Conservation (phyloP, 1,140 invertebrate genomes). For the Whitmania pigra region DNA sequence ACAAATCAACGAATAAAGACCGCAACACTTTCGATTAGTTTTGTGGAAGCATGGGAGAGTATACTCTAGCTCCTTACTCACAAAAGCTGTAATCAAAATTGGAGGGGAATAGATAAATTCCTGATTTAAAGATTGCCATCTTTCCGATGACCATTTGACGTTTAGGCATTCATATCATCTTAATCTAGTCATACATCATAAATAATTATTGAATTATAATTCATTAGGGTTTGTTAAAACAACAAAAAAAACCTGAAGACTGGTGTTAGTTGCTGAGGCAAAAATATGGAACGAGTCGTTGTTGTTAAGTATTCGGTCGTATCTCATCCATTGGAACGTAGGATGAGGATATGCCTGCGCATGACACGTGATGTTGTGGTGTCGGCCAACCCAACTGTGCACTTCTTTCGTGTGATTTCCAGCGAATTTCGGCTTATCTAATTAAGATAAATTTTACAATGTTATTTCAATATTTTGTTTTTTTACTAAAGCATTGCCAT, state of each 20-base stretch:
- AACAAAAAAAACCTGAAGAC: slow-evolving; percentile 19
- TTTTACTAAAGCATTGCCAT: too few relatives aligned
- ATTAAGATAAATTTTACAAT: background rate
- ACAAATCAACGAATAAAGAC: too few relatives aligned
- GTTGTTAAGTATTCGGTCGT: slow-evolving; percentile 1
- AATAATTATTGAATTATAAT: background rate
- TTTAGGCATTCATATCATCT: background rate
- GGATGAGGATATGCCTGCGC: slow-evolving; percentile 80
- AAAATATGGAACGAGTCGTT: slow-evolving; percentile 23
- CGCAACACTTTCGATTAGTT: too few relatives aligned
- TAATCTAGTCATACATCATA: background rate
- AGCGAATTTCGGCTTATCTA: slow-evolving; percentile 27
- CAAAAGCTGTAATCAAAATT: too few relatives aligned
- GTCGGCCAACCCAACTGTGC: slow-evolving; percentile 65
- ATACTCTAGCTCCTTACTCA: too few relatives aligned
- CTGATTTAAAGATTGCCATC: background rate
- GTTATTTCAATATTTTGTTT: too few relatives aligned
- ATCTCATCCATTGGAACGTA: slow-evolving; percentile 65
- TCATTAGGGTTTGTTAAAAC: background rate
- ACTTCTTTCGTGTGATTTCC: slow-evolving; percentile 49
- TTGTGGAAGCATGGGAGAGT: too few relatives aligned
- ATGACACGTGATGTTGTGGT: slow-evolving; percentile 70
- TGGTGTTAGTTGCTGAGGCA: slow-evolving; percentile 13
- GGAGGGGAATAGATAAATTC: too few relatives aligned
- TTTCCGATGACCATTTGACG: background rate